Evolutionary conservation across 2,888 invertebrate species (phyloP), one percentile per base, ranked within the genome.

Genomic region (Mechanitis mazaeus): DNA sequence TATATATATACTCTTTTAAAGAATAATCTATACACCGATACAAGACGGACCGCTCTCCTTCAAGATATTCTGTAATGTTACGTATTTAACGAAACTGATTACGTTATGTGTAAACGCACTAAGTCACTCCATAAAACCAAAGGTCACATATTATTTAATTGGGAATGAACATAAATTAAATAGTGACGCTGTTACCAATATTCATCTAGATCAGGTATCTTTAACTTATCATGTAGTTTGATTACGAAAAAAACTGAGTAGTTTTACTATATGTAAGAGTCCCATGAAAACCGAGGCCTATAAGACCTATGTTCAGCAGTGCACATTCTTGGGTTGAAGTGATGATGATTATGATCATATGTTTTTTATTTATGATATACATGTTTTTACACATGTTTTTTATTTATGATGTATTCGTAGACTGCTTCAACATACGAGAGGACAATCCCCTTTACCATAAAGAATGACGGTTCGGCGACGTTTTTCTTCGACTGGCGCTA

Each of bases 11-110:
- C 55, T 57, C 54, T 3, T 54, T 78, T 78, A 35, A 66, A 93
- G 93, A 68, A 77, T 93, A 50, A 83, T 82, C 62, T 92, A 91
- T 71, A 87, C 90, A 33, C 91, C 93, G 1, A 85, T 86, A 55
- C 78, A 85, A 69, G 84, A 91, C 54, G 93, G 93, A 0, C 90
- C 91, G 38, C 71, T 89, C 28, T 85, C 87, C 7, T 93, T 92
- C 72, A 89, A 87, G 69, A 79, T 93, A 71, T 91, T 90, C 72
- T 93, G 92, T 73, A 76, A 75, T 28, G 75, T 93, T 1, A 87
- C 90, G 60, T 89, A 87, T 72, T 79, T 92, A 78, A 91, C 85
- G 38, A 86, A 86, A 63, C 87, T 87, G 47, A 72, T 93, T 55
- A 82, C 81, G 3, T 70, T 93, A 50, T 86, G 86, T 60, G 86